Base-by-base conservation (phyloP, 2,113 vertebrate genomes). In the Notothenia coriiceps region DNA sequence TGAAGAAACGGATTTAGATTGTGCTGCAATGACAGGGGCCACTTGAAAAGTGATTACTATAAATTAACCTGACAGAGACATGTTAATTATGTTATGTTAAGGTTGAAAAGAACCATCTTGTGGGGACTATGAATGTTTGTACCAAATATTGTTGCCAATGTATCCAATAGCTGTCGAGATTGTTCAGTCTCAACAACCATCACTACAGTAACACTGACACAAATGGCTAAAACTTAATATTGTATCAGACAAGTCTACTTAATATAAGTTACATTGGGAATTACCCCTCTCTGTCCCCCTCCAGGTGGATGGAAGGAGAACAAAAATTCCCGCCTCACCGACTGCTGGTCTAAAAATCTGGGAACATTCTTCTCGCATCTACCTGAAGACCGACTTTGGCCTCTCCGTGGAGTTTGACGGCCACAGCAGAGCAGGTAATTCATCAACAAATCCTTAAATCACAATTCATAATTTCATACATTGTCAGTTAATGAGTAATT, bases 351-450 rank as follows among this genome's bases (percentile, higher is more conserved):
- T 97, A 15, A 86, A 2, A 0, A 95, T 97, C 70, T 84, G 77
- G 47, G 70, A 93, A 81, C 90, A 44, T 3, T 90, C 77, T 47
- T 94, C 77, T 55, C 93, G 75, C 67, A 91, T 96, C 84, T 91
- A 89, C 83, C 72, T 97, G 68, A 92, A 93, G 80, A 96, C 96
- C 5, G 96, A 97, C 86, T 97, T 97, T 87, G 96, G 96, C n/a
- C 91, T 97, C n/a, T 92, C 92, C 0, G 47, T 97, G 35, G 89
- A 92, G 51, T 97, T 95, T 74, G 90, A 95, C 81, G 94, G 95
- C 64, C 60, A 20, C 20, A 85, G 90, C 71, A 93, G 84, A 83
- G 91, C 95, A 93, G 96, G 96, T 97, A 94, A 87, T 11, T 54
- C 35, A 74, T 51, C 25, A 14, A 18, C 10, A 47, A 70, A 54